Evolutionary conservation across 2,888 invertebrate species (phyloP), one percentile per base, ranked within the genome.

Genomic region (Caenorhabditis auriculariae): DNA sequence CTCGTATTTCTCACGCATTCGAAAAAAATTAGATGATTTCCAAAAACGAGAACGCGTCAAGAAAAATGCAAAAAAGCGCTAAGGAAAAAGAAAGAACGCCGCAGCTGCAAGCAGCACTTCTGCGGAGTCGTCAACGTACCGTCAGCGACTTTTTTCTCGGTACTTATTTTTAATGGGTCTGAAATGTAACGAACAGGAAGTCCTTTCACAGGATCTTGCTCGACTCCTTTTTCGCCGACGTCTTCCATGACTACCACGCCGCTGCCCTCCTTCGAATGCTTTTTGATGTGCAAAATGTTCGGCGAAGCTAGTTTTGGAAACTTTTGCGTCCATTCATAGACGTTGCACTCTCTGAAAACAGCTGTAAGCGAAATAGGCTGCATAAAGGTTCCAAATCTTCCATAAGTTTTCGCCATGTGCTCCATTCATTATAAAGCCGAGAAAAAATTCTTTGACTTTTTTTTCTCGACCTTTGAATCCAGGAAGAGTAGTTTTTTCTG

Each of bases 161-260:
- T 35, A 12, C 35, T 35, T 9, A n/a, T 12, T n/a, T 35, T 12
- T 9, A n/a, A 35, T 12, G 9, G 9, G 35, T n/a, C 35, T 35
- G 9, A 12, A 12, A 35, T n/a, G n/a, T n/a, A n/a, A n/a, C n/a
- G n/a, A n/a, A 51, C 58, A n/a, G 38, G 19, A 24, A 52, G 46
- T 19, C 69, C 69, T 26, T 65, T 67, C 12, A 62, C 59, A 27
- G 66, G 66, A 55, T 69, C 69, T 43, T 67, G 66, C 48, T 69
- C 64, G 12, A 37, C 41, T 49, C 72, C 72, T 17, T 66, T 62
- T 38, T 75, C 76, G 29, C 65, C 66, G 12, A 77, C 63, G 49
- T 77, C 77, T 47, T 77, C 76, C 76, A 77, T 77, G 23, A 77
- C 64, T 12, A 77, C 68, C 17, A 75, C 66, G 15, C 66, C 69